Percentiles rank a stretch among this genome's conserved stretches.
Conservation (phyloP, 2,888 invertebrate genomes). For the Vanessa cardui region DNA sequence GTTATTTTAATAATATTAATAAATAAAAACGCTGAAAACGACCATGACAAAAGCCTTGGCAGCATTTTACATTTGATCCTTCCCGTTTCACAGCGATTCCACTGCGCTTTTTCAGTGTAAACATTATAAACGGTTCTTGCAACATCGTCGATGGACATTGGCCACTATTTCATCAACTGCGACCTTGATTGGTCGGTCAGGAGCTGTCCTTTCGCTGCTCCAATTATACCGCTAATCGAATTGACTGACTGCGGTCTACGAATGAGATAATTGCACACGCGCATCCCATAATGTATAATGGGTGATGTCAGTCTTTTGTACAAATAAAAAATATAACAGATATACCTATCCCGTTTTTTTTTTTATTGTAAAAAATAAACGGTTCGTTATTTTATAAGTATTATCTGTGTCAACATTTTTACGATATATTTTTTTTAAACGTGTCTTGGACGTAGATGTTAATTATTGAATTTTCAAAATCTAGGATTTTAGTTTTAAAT, state of each 20-base stretch:
- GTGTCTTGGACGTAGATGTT: too few species aligned
- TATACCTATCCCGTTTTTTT: too few species aligned
- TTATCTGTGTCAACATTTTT: too few species aligned
- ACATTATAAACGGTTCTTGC: constrained; percentile 77
- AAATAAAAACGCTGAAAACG: constrained; percentile 39
- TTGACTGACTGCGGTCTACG: constrained; percentile 69
- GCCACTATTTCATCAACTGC: constrained; percentile 41
- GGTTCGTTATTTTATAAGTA: too few species aligned
- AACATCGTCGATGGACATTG: constrained; percentile 30
- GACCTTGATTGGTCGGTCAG: constrained; percentile 55
- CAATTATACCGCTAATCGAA: constrained; percentile 78
- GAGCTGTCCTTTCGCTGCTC: constrained; percentile 63
- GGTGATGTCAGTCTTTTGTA: constrained; percentile 42
- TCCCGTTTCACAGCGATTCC: constrained; percentile 20
- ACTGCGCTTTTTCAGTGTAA: constrained; percentile 64
- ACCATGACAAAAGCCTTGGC: constrained; percentile 46
- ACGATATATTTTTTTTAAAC: too few species aligned
- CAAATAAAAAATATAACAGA: background rate
- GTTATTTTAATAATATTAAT: constrained; percentile 38
- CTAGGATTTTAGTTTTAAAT: too few species aligned
- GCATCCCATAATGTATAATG: constrained; percentile 62
- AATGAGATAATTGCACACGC: constrained; percentile 77
- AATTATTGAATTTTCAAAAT: too few species aligned
- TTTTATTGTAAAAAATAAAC: too few species aligned
- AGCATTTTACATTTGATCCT: constrained; percentile 7